These are phyloP conservation scores for Trinectes maculatus DNA, from an alignment of 2,113 vertebrate genomes.

Conservation along the genomic window DNA sequence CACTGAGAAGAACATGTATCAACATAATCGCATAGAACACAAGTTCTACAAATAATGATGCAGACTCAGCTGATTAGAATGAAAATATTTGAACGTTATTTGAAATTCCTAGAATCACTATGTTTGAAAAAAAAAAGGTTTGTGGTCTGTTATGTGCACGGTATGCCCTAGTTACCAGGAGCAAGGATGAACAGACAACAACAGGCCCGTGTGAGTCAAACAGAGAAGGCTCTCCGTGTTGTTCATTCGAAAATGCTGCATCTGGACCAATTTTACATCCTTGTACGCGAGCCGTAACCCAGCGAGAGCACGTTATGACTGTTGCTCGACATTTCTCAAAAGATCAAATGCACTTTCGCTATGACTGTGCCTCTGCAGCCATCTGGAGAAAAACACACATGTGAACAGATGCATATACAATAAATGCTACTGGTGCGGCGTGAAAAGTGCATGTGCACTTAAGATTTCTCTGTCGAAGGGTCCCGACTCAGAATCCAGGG, in stretches of 20 bases:
- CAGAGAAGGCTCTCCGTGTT: constrained; percentile 6
- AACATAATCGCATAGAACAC: too few relatives aligned
- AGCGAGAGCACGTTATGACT: constrained; percentile 54
- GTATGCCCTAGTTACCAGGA: neutral
- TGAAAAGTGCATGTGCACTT: constrained; percentile 19
- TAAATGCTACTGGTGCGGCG: constrained; percentile 16
- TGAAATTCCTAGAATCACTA: constrained; percentile 42
- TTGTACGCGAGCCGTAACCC: constrained; percentile 50
- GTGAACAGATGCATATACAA: neutral
- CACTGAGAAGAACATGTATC: too few relatives aligned
- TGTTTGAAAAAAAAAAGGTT: constrained; percentile 29
- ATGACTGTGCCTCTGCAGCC: constrained; percentile 63
- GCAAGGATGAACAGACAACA: neutral
- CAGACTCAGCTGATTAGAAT: too few relatives aligned
- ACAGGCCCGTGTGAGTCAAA: constrained; percentile 46
- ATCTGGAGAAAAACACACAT: constrained; percentile 37
- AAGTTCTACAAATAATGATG: neutral
- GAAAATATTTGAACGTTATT: too few relatives aligned
- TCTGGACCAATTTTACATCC: constrained; percentile 67
- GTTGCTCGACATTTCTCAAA: constrained; percentile 63
- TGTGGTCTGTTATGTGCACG: constrained; percentile 29
- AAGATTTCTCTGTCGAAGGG: constrained; percentile 6
- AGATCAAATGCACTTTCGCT: constrained; percentile 69
- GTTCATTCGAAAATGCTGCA: constrained; percentile 42
- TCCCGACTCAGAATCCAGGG: constrained; percentile 13